Evolutionary conservation across 2,888 invertebrate genomes (phyloP), one percentile per base, ranked within the genome.

Genomic region (Aspidiotus rigidus): DNA sequence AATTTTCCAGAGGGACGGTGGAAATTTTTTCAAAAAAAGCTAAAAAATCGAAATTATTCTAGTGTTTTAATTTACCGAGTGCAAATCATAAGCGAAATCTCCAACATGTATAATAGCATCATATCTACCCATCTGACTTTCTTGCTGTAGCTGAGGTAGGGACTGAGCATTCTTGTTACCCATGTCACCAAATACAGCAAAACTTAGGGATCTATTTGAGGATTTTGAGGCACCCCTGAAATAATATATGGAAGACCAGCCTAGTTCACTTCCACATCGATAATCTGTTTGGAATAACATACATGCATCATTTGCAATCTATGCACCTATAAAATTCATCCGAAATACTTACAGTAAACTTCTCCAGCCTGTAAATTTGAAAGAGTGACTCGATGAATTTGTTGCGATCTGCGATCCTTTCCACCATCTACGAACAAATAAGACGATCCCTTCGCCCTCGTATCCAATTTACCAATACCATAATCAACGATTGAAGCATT

Each of bases 31-130:
- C 74, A 84, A 73, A 56, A 28, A 62, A 10, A 11, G 15, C n/a
- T 3, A n/a, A 13, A 49, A 62, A 10, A 11, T 40, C n/a, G 3
- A n/a, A 13, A 49, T 11, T 49, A 49, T 13, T 11, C n/a, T 49
- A n/a, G n/a, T 6, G n/a, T 41, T 56, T 2, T 17, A 11, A 62
- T 11, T 77, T 77, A 83, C 83, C 17, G 85, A 80, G 78, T 92
- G 81, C 92, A 96, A 90, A 78, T 96, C 91, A 79, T 96, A 96
- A 0, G 94, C 96, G 80, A 95, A 93, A 81, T 96, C 96, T 0
- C 94, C 94, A 56, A 94, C 90, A 80, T 96, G 96, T 67, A 96
- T 82, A 69, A 93, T 84, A 69, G 90, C 85, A 81, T 96, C 93
- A 78, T 92, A 93, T 77, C 85, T 79, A 10, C 85, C 88, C 57